Base-by-base conservation (phyloP, 2,113 vertebrate genomes). In the Bostrychus sinensis region DNA sequence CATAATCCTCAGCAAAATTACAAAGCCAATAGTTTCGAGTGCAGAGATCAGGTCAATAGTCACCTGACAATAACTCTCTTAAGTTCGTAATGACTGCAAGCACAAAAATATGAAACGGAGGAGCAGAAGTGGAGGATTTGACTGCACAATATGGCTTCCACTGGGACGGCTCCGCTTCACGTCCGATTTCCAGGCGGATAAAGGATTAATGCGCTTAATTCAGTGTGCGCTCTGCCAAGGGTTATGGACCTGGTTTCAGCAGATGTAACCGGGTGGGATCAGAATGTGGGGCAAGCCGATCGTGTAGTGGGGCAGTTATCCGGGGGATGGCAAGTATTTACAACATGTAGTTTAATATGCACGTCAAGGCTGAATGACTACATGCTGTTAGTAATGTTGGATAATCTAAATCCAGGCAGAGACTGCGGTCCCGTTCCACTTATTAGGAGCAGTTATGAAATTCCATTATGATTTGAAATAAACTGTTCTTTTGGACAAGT, bases 171-270 rank as follows among this genome's bases (percentile, higher is more conserved):
- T 56, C 65, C 72, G 25, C 71, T 75, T 77, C 66, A 13, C 58
- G 57, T 58, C 62, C 53, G 56, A 73, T 81, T 81, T 69, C 50
- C 67, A 72, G 78, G 5, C 7, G 30, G 70, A 74, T 79, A 77
- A 61, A 80, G 81, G 86, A 87, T 89, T 84, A 86, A 72, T 65
- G 65, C 51, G 68, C 64, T 82, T 82, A 83, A 87, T 84, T 78
- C 75, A 45, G 63, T 74, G 48, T 81, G 67, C 72, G 70, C 57
- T 68, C 63, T 67, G 70, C n/a, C 69, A 75, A 46, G 66, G 75
- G 77, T 72, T 83, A 65, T 64, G 42, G 57, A 58, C 46, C 55
- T 74, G 70, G 62, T 83, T 78, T 64, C 81, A 83, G 79, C 82
- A 78, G 77, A 75, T 85, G 84, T 71, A 75, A 83, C 65, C 22